Conservation (phyloP, 2,797 vertebrate species). For the Phrynocephalus vlangalii region DNA sequence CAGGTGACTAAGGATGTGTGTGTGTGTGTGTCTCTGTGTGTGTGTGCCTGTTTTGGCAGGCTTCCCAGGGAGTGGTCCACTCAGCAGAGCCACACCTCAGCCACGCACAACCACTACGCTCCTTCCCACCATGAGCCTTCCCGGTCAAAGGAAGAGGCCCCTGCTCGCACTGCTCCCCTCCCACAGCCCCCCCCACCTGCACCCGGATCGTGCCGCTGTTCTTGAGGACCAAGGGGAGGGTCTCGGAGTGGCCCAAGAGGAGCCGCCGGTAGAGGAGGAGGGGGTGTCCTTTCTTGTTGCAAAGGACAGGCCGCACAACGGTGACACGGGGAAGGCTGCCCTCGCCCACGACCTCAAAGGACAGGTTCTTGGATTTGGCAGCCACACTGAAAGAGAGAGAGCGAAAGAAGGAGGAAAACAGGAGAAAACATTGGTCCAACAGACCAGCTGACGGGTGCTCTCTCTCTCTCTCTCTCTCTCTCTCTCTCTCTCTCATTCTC, state of each 20-base stretch:
- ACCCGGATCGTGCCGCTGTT: constrained; percentile 81
- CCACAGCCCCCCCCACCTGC: constrained; percentile 70
- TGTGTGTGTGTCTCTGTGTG: too few species aligned
- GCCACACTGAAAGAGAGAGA: constrained; percentile 62
- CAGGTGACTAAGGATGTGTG: too few species aligned
- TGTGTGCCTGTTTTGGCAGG: too few species aligned
- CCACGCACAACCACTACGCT: too few species aligned
- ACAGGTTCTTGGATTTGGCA: constrained; percentile 72
- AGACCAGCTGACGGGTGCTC: fast-evolving
- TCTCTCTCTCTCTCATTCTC: neutral
- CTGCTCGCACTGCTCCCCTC: neutral
- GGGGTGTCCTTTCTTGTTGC: constrained; percentile 75
- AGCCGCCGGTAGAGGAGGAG: constrained; percentile 85
- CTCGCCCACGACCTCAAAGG: constrained; percentile 85
- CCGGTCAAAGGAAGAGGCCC: too few species aligned
- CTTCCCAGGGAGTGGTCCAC: too few species aligned
- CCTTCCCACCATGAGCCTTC: too few species aligned
- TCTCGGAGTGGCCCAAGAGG: constrained; percentile 74
- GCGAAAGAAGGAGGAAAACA: neutral
- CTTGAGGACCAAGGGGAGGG: constrained; percentile 82
- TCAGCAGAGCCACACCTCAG: too few species aligned
- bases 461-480: neutral
- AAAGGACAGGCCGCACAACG: constrained; percentile 80
- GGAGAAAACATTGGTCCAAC: neutral
- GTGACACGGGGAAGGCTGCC: constrained; percentile 86